phyloP scores from a whole-genome alignment of 2,797 vertebrate species.

The Parambassis ranga region DNA sequence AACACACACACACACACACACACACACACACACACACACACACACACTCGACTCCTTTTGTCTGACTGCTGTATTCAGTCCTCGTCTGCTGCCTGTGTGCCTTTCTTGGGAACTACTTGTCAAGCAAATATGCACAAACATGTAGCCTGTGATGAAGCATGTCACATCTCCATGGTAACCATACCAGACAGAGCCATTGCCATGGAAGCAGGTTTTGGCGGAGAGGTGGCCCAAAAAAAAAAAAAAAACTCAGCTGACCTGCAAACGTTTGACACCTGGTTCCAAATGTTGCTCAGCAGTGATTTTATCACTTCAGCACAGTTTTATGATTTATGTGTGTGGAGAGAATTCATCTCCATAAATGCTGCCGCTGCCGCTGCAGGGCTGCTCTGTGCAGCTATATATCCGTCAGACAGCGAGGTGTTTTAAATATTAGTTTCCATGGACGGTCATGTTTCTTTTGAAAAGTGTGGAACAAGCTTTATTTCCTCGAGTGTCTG shows the following conservation, averaged over 20 bases:
- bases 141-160: background rate
- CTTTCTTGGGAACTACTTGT: conserved; percentile 11
- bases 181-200: conserved; percentile 43
- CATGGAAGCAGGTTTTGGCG: conserved; percentile 35
- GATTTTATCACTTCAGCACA: background rate
- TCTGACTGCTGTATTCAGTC: background rate
- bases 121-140: conserved; percentile 33
- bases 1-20: background rate
- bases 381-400: background rate
- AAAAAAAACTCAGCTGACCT: background rate
- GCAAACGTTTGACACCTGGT: conserved; percentile 2
- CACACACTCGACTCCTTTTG: no score
- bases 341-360: background rate
- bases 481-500: background rate
- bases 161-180: conserved; percentile 42
- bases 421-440: background rate
- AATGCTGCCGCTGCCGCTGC: background rate
- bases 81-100: conserved; percentile 14
- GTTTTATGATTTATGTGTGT: background rate
- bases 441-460: background rate
- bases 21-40: background rate
- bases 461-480: background rate
- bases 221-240: conserved; percentile 26
- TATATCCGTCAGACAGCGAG: background rate
- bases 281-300: conserved; percentile 20